phyloP scores from a whole-genome alignment of 2,113 vertebrate genomes.

The Periophthalmodon schlosseri region DNA sequence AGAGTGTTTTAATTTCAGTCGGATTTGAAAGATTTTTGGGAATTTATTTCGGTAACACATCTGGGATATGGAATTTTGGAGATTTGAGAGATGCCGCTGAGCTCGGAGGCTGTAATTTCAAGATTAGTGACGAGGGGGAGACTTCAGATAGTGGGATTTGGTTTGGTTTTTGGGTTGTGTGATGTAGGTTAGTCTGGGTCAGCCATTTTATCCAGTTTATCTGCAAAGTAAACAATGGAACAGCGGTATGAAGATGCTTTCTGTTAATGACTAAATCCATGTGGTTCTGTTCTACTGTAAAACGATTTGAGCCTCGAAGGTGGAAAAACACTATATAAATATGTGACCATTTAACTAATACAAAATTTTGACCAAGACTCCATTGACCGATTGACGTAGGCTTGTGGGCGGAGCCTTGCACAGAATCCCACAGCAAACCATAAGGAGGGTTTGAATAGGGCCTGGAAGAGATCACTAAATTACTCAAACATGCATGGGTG shows the following conservation, averaged over 20 bases:
- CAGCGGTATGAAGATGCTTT: background rate
- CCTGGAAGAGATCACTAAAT: too few species aligned
- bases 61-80: background rate
- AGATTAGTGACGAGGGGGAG: background rate
- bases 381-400: too few species aligned
- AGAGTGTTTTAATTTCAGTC: slow-evolving; percentile 60
- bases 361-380: too few species aligned
- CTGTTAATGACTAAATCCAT: background rate
- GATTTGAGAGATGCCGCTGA: slow-evolving; percentile 23
- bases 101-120: slow-evolving; percentile 5
- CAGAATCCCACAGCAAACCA: too few species aligned
- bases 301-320: too few species aligned
- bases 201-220: background rate
- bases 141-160: background rate
- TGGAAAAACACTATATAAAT: too few species aligned
- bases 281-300: too few species aligned
- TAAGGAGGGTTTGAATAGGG: too few species aligned
- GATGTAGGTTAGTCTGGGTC: background rate
- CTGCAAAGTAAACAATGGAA: background rate
- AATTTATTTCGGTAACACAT: slow-evolving; percentile 33
- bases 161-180: background rate
- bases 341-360: too few species aligned
- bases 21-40: slow-evolving; percentile 56
- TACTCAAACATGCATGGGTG: too few species aligned
- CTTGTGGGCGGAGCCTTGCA: too few species aligned